Base-by-base conservation (phyloP, 2,113 vertebrate species). In the Rynchops niger region DNA sequence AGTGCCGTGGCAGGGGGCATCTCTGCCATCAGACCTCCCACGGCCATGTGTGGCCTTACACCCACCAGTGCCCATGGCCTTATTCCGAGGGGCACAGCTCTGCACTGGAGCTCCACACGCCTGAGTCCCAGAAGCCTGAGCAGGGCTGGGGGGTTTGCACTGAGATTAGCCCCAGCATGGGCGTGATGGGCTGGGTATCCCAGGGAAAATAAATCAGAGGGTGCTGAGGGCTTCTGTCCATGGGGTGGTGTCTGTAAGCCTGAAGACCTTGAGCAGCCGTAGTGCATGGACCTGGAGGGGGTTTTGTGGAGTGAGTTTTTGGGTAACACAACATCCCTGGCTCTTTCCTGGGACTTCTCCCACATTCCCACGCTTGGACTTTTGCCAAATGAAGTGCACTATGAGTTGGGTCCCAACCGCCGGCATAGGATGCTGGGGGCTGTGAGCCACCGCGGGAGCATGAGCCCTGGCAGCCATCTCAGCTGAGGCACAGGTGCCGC, bases 1-100 rank as follows among this genome's bases (percentile, higher is more conserved):
- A 59, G 47, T 73, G 63, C 58, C 3, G 1, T 36, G 4, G 3
- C 50, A 40, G 87, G 73, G 40, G 88, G 47, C 74, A 80, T 88
- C 90, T 79, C 71, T 79, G 77, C 59, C 71, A 21, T 81, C 49
- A 0, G 45, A 47, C 16, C 70, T 73, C 82, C 95, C 3, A 13
- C 0, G 1, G 78, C 43, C 19, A 7, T 0, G 0, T 0, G 1
- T 55, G 36, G 47, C 45, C 59, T 74, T 50, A 49, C 47, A 12
- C 47, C 47, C 47, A 49, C 47, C n/a, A n/a, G n/a, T n/a, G n/a
- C n/a, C 47, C 21, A 5, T 12, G 47, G 47, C 47, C 21, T 49
- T 22, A 49, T 49, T 49, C 47, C 1, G 1, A 79, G 34, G 22
- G 27, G 22, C 43, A 69, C 3, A 5, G 79, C 38, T 67, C 86